Evolutionary conservation across 2,113 vertebrate species (phyloP).

Genomic region (Eulemur macaco): DNA sequence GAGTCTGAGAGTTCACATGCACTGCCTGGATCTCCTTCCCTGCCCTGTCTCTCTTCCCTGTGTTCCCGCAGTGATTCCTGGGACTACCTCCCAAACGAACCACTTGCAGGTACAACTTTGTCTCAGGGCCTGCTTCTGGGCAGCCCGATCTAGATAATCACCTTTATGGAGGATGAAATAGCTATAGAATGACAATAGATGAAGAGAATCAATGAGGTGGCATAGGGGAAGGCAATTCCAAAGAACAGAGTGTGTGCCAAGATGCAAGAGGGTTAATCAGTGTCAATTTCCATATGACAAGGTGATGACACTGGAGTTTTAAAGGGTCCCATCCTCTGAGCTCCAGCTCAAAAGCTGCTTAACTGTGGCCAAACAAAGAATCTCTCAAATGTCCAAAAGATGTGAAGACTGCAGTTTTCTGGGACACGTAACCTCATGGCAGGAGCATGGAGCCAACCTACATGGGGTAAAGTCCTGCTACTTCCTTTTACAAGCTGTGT

Average conservation of each 20-base stretch:
- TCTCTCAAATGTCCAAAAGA: background rate
- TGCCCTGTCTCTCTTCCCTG: too few relatives aligned
- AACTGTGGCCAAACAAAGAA: background rate
- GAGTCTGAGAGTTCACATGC: background rate
- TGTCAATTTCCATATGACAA: background rate
- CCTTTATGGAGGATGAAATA: background rate
- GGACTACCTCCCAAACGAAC: too few relatives aligned
- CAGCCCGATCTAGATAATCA: too few relatives aligned
- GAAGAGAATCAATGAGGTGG: background rate
- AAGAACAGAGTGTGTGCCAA: background rate
- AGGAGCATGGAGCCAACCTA: background rate
- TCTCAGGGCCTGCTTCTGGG: too few relatives aligned
- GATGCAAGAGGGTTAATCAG: fast-evolving
- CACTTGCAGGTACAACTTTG: too few relatives aligned
- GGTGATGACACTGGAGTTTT: background rate
- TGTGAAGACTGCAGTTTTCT: background rate
- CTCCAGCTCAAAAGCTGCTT: background rate
- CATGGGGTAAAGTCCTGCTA: background rate
- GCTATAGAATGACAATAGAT: background rate
- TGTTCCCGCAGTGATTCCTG: too few relatives aligned
- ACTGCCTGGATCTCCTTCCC: background rate
- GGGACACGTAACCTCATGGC: background rate
- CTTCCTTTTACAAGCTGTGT: background rate
- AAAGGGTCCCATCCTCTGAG: background rate
- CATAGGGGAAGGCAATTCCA: background rate